A percentile compares a stretch with the other conserved stretches of the same genome.
These are phyloP conservation scores for Simalia tracyae DNA, from an alignment of 2,797 vertebrate genomes.

Conservation along the genomic window DNA sequence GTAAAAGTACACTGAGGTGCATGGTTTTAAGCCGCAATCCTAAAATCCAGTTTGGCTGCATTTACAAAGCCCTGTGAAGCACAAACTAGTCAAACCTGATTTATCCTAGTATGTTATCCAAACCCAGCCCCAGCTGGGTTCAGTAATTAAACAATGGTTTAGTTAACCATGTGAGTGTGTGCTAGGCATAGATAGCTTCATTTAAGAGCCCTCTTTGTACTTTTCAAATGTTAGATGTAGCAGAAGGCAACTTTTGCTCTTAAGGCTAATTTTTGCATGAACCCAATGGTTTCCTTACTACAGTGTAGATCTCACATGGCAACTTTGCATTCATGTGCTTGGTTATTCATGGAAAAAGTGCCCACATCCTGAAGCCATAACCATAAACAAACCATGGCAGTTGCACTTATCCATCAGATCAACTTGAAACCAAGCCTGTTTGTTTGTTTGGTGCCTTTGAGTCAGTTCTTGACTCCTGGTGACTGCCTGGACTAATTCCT, in stretches of 20 bases:
- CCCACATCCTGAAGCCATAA: background rate
- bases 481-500: background rate
- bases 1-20: background rate
- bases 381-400: background rate
- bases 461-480: background rate
- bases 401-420: background rate
- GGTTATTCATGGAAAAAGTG: background rate
- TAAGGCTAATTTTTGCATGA: background rate
- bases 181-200: background rate
- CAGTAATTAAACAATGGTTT: background rate
- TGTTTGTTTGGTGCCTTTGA: background rate
- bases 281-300: background rate
- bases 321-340: background rate
- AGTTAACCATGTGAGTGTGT: background rate
- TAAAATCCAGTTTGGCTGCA: background rate
- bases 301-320: background rate
- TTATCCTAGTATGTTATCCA: background rate
- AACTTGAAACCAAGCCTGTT: background rate
- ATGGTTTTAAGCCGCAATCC: background rate
- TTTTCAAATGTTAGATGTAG: background rate
- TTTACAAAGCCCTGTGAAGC: background rate
- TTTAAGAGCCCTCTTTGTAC: background rate
- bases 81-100: background rate
- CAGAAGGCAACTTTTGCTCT: background rate
- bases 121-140: background rate